Base-by-base conservation (phyloP, 2,113 vertebrate genomes). In the Hemicordylus capensis region DNA sequence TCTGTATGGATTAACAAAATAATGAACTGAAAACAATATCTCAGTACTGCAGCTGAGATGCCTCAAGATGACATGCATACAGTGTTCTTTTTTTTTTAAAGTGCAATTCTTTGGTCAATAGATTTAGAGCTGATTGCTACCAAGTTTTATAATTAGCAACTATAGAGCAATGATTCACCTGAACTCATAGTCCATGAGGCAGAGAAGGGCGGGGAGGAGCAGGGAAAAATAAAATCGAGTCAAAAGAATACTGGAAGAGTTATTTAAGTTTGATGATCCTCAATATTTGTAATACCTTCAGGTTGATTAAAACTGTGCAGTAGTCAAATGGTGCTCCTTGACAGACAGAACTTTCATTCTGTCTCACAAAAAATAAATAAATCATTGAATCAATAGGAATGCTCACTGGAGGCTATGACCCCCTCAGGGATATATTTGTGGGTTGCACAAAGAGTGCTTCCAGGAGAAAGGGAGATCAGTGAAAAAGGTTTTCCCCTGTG, bases 161-260 rank as follows among this genome's bases (percentile, higher is more conserved):
- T 93, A 88, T 70, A 85, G 44, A 93, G 88, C 88, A 94, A 87
- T 44, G 59, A 56, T 94, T 94, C 94, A 93, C 89, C 93, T 95
- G 89, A 84, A 85, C 86, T 93, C 93, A 90, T 89, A 95, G 89
- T 80, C 85, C 89, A 72, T 90, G 88, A 93, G 85, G 89, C 87
- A 88, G 89, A 92, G 92, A 86, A 89, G 72, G 88, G 85, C 69
- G 66, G 86, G 76, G 39, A 88, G 86, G 58, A 85, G 88, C 28
- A 87, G 86, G 77, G 80, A 87, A 88, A 87, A 87, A 89, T 87
- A 85, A 88, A 73, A 8, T n/a, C 6, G 80, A 15, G 74, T 59
- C 88, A 81, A 90, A 83, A 85, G 89, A 92, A 87, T 83, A 93
- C 75, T 66, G 90, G 86, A 91, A 91, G 93, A 86, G 78, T 56